phyloP scores from a whole-genome alignment of 1,140 invertebrate species.

The Drosophila funebris region DNA sequence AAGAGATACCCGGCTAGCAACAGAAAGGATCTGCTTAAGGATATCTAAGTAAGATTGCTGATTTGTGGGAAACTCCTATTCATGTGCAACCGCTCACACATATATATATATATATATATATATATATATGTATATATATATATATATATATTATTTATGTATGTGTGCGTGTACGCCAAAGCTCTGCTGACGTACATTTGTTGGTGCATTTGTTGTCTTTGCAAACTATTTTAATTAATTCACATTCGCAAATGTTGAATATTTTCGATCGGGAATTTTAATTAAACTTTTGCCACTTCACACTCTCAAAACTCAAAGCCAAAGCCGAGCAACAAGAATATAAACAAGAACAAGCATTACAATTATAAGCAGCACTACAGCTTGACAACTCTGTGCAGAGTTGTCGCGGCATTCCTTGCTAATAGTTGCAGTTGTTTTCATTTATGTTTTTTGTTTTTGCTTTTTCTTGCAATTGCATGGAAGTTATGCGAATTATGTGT shows the following conservation, averaged over 20 bases:
- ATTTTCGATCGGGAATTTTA: conserved; percentile 83
- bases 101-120: background rate
- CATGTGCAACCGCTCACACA: background rate
- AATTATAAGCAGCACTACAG: conserved; percentile 38
- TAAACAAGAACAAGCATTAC: conserved; percentile 45
- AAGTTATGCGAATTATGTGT: conserved; percentile 40
- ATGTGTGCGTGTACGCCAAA: background rate
- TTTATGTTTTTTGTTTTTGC: conserved; percentile 36
- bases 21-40: background rate
- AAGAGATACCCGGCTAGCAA: background rate
- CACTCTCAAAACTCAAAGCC: conserved; percentile 47
- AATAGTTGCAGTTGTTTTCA: conserved; percentile 67
- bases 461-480: conserved; percentile 20
- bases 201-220: conserved; percentile 44
- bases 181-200: background rate
- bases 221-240: conserved; percentile 83
- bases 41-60: background rate
- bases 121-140: background rate
- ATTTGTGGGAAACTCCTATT: background rate
- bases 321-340: conserved; percentile 12
- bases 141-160: background rate
- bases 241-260: conserved; percentile 72
- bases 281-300: conserved; percentile 77
- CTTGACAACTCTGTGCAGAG: conserved; percentile 60
- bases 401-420: conserved; percentile 65